phyloP scores from a whole-genome alignment of 2,113 vertebrate species.

The Cheilinus undulatus region DNA sequence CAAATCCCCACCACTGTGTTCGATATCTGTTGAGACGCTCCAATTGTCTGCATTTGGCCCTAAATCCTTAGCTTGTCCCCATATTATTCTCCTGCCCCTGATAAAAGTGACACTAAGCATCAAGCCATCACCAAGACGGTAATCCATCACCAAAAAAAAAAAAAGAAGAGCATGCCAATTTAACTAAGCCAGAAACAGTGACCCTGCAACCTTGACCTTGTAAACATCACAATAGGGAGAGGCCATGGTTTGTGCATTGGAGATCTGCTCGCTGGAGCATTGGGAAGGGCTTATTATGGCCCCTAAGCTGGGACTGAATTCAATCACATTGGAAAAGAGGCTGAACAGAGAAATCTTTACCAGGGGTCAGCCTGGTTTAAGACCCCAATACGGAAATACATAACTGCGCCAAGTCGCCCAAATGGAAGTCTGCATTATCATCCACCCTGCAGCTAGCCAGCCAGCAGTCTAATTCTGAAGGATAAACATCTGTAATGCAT shows the following conservation, averaged over 20 bases:
- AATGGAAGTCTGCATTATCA: conserved; percentile 64
- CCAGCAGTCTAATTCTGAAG: conserved; percentile 59
- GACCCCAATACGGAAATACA: conserved; percentile 63
- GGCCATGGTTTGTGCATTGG: conserved; percentile 68
- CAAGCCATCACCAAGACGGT: conserved; percentile 75
- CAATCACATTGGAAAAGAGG: conserved; percentile 64
- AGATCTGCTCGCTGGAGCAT: conserved; percentile 66
- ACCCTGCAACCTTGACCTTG: conserved; percentile 84
- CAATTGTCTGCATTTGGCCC: conserved; percentile 74
- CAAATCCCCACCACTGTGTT: conserved; percentile 74
- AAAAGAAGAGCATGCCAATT: conserved; percentile 76
- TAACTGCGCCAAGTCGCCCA: conserved; percentile 42
- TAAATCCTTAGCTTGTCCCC: conserved; percentile 74
- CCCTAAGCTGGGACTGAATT: conserved; percentile 68
- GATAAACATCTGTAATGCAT: conserved; percentile 83
- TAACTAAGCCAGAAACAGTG: conserved; percentile 80
- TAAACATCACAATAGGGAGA: conserved; percentile 75
- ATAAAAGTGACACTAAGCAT: conserved; percentile 82
- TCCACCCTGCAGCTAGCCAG: conserved; percentile 33
- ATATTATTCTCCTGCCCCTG: conserved; percentile 74
- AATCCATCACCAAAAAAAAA: conserved; percentile 80
- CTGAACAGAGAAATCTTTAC: conserved; percentile 64
- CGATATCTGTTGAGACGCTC: conserved; percentile 79
- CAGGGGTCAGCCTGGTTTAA: conserved; percentile 62
- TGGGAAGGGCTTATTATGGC: conserved; percentile 65